Conservation (phyloP, 2,113 vertebrate species). For the Sciurus niger region DNA sequence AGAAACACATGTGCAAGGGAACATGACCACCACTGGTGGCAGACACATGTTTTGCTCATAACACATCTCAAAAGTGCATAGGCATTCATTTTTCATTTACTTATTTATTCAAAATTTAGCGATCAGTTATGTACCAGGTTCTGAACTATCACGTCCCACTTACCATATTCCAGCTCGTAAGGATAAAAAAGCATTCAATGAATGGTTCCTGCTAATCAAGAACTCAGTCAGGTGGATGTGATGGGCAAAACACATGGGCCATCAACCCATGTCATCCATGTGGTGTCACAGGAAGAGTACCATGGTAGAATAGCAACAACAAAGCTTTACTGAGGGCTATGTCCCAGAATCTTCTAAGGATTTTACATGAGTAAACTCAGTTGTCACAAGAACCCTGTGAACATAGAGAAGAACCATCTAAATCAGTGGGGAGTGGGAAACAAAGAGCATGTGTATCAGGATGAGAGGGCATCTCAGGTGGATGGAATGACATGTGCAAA, state of each 20-base stretch:
- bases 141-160: neutral
- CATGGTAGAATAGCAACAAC: neutral
- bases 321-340: neutral
- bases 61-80: neutral
- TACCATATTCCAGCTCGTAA: neutral
- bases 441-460: neutral
- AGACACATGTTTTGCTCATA: constrained; percentile 48
- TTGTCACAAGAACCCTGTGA: neutral
- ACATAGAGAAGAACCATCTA: neutral
- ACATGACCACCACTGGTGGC: constrained; percentile 64
- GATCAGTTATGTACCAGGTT: neutral
- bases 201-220: neutral
- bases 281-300: too few species aligned
- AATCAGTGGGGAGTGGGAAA: neutral
- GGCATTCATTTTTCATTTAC: constrained; percentile 5
- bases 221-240: neutral
- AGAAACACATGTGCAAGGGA: constrained; percentile 39
- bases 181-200: neutral
- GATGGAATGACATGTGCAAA: neutral
- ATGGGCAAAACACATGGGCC: neutral
- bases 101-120: constrained; percentile 22
- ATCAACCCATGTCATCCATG: rapidly evolving
- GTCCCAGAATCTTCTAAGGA: neutral
- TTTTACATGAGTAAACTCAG: neutral
- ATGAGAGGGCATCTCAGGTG: neutral